phyloP scores from a whole-genome alignment of 2,113 vertebrate genomes.

The Antechinus stuartii region DNA sequence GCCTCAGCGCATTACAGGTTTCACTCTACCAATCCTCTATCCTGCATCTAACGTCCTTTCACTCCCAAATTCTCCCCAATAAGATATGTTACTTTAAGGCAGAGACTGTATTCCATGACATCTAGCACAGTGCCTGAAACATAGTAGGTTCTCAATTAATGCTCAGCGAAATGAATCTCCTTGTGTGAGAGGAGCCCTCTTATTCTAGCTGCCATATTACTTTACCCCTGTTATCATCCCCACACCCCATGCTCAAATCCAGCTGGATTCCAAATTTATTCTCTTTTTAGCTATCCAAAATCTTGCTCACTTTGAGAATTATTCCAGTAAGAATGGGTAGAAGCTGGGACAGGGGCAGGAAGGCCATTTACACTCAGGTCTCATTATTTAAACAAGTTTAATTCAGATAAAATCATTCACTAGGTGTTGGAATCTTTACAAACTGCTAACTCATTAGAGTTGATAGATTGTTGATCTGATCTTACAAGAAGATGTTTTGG shows the following conservation, averaged over 20 bases:
- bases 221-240: neutral
- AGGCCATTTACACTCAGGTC: neutral
- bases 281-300: neutral
- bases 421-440: neutral
- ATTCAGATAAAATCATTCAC: neutral
- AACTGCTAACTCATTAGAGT: too few species aligned
- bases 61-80: neutral
- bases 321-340: neutral
- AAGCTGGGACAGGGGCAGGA: neutral
- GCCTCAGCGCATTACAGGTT: too few species aligned
- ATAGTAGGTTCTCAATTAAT: neutral
- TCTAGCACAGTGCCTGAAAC: neutral
- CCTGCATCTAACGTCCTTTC: neutral
- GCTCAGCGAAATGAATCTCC: neutral
- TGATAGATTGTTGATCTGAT: too few species aligned
- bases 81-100: neutral
- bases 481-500: too few species aligned
- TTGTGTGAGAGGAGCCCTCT: neutral
- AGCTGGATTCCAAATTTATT: neutral
- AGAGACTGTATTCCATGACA: neutral
- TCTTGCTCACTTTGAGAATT: neutral
- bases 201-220: neutral
- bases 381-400: neutral
- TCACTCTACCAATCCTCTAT: neutral
- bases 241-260: neutral